These are phyloP conservation scores for Chamaetylas fuelleborni DNA, from an alignment of 2,113 vertebrate genomes.

Conservation along the genomic window DNA sequence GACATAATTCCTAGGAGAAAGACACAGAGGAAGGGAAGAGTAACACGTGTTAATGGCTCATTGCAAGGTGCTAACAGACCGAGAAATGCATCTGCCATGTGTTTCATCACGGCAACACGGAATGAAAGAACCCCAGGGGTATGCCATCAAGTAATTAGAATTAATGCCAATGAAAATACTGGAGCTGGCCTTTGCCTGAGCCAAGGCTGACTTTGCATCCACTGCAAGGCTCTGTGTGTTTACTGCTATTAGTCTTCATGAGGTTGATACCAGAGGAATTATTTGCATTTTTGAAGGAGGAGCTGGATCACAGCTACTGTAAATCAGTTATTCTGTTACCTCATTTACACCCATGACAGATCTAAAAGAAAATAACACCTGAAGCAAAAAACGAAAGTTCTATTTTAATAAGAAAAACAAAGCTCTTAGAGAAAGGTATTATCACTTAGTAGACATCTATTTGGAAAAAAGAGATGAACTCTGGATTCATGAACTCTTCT, in stretches of 20 bases:
- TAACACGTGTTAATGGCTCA: background rate
- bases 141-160: background rate
- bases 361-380: background rate
- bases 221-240: background rate
- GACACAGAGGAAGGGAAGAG: background rate
- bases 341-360: background rate
- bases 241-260: background rate
- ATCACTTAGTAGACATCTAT: background rate
- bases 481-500: background rate
- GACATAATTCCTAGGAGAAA: conserved; percentile 86
- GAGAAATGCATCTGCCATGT: background rate
- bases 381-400: background rate
- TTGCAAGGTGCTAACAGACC: background rate
- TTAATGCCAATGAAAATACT: background rate
- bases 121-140: background rate
- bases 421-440: background rate
- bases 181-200: background rate
- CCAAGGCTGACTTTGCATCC: background rate
- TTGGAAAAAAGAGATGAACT: background rate
- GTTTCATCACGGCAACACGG: background rate
- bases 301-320: background rate
- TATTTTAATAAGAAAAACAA: background rate
- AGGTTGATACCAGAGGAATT: background rate
- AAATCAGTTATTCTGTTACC: background rate
- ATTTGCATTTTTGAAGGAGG: background rate